phyloP scores from a whole-genome alignment of 2,797 vertebrate species.

The Nothura maculosa region DNA sequence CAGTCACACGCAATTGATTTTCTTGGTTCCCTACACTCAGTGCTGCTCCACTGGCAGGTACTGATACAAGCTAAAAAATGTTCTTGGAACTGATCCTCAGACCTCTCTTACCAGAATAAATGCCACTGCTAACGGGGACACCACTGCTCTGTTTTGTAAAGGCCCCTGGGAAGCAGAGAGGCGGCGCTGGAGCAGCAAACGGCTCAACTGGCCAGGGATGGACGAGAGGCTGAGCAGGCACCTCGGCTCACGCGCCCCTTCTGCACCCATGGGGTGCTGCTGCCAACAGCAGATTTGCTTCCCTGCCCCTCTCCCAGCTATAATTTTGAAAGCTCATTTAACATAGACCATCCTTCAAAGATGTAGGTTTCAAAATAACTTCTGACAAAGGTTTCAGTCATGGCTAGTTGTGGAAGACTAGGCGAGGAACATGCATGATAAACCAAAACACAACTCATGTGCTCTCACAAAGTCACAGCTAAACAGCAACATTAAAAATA shows the following conservation, averaged over 20 bases:
- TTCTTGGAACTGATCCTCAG: slow-evolving; percentile 17
- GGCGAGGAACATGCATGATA: not conserved
- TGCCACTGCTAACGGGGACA: not conserved
- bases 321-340: not conserved
- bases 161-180: not conserved
- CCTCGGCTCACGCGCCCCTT: not conserved
- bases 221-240: not conserved
- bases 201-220: fast-evolving
- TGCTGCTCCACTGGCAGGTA: slow-evolving; percentile 9
- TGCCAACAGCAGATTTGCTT: not conserved
- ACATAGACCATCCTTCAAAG: not conserved
- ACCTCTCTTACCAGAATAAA: slow-evolving; percentile 2
- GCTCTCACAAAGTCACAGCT: not conserved
- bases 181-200: not conserved
- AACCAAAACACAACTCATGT: not conserved
- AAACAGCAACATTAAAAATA: not conserved
- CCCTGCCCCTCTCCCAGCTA: not conserved
- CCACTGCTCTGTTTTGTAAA: not conserved
- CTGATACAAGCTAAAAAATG: slow-evolving; percentile 12
- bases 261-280: not conserved
- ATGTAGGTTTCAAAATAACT: not conserved
- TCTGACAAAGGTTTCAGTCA: not conserved
- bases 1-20: slow-evolving; percentile 41
- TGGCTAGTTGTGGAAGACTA: fast-evolving
- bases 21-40: not conserved